Evolutionary conservation across 2,888 invertebrate genomes (phyloP).

Genomic region (Himalopsyche anomala): DNA sequence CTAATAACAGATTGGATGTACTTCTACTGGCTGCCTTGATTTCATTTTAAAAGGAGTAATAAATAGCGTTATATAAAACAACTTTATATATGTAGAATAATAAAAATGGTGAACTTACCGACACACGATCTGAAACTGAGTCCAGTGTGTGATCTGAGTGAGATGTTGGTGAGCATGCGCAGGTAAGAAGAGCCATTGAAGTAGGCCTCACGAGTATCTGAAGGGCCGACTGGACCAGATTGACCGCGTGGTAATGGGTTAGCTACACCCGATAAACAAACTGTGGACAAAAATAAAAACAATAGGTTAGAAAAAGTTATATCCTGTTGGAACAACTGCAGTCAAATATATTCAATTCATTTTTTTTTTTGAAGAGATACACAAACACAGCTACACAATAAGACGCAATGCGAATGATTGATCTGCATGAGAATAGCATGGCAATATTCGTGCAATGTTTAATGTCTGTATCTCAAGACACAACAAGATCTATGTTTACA

Average conservation of each 20-base stretch:
- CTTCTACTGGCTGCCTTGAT: neutral
- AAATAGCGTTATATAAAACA: neutral
- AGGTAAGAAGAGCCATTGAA: constrained; percentile 89
- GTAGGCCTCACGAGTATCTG: constrained; percentile 86
- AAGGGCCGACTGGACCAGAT: constrained; percentile 70
- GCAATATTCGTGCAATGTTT: no score
- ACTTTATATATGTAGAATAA: neutral
- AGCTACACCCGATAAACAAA: constrained; percentile 41
- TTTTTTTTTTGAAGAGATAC: no score
- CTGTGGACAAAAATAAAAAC: neutral
- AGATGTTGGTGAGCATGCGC: constrained; percentile 83
- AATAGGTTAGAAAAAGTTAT: no score
- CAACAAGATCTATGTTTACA: no score
- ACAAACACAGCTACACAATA: no score
- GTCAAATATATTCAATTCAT: no score
- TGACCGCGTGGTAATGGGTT: constrained; percentile 18
- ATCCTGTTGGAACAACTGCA: no score
- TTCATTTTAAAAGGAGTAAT: neutral
- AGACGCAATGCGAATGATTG: no score
- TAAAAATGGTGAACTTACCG: constrained; percentile 75
- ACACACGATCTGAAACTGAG: constrained; percentile 89
- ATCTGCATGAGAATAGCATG: no score
- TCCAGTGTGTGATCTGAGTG: constrained; percentile 87
- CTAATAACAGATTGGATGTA: no score
- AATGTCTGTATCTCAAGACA: no score